A percentile compares a stretch with the other conserved stretches of the same genome.
Conservation (phyloP, 2,113 vertebrate genomes). For the Pogonocichla stellata region DNA sequence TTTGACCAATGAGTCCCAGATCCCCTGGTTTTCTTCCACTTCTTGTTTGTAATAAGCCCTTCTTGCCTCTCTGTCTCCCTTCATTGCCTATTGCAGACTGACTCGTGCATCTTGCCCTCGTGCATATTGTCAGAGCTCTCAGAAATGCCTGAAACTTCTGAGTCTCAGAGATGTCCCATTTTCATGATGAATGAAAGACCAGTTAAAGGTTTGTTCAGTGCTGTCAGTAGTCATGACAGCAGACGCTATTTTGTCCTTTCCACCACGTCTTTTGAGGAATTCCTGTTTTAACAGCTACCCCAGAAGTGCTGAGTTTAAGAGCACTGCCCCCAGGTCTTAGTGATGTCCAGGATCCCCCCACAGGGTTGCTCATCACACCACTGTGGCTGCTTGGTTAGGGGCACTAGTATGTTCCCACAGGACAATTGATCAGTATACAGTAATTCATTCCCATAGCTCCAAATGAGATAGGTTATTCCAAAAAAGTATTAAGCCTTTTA, state of each 20-base stretch:
- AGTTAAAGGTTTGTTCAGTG: neutral
- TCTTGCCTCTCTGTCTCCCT: neutral
- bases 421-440: neutral
- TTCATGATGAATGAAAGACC: neutral
- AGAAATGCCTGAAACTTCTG: neutral
- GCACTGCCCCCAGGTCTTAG: neutral
- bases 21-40: neutral
- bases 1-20: neutral
- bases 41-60: neutral
- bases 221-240: neutral
- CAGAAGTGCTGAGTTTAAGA: neutral
- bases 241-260: neutral
- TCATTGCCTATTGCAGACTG: neutral
- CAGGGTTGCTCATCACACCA: neutral
- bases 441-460: neutral
- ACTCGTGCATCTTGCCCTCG: neutral
- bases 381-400: neutral
- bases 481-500: neutral
- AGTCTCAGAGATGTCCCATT: neutral
- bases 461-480: neutral
- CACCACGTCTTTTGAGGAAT: neutral
- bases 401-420: neutral
- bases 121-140: neutral
- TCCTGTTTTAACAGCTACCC: neutral
- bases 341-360: neutral